Base-by-base conservation (phyloP, 2,113 vertebrate genomes). In the Cololabis saira region DNA sequence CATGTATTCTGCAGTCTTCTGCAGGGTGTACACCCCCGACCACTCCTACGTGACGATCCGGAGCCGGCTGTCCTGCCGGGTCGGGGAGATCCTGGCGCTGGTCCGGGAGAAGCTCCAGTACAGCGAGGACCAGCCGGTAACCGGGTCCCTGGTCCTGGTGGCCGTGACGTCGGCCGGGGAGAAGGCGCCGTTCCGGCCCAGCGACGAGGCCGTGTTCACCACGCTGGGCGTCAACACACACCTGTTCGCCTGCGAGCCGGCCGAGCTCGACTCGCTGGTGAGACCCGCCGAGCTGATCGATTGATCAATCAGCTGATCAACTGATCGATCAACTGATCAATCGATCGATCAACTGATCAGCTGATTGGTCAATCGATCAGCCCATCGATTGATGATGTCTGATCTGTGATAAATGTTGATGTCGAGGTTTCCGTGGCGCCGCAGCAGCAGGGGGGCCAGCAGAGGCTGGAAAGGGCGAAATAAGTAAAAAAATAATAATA, bases 21-120 rank as follows among this genome's bases (percentile, higher is more conserved):
- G 97, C 93, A 93, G 96, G 57, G 97, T 99, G 19, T 99, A 99
- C 92, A 97, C 97, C 55, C 96, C 95, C 3, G 96, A 99, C 75
- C 97, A 99, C 76, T 98, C 97, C 2, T 99, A 98, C 49, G 96
- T 98, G 80, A 98, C 97, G 84, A 99, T 99, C 85, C 92, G 97
- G 66, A 98, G 96, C 70, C 95, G 97, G 3, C 95, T 98, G 66
- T 99, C 97, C 8, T 97, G 96, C 15, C 96, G 96, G 0, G 97
- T 98, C 57, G 95, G 96, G 30, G 97, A 99, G 92, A 99, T 99
- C 62, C 92, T 99, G 88, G 90, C 94, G 27, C 95, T 96, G 1
- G 97, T 99, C 76, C 90, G 93, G 0, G 97, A 98, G 89, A 98
- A 98, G 44, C 93, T 99, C 12, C 97, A 98, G 91, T 98, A 98